Base-by-base conservation (phyloP, 2,113 vertebrate species). In the Sceloporus tristichus region DNA sequence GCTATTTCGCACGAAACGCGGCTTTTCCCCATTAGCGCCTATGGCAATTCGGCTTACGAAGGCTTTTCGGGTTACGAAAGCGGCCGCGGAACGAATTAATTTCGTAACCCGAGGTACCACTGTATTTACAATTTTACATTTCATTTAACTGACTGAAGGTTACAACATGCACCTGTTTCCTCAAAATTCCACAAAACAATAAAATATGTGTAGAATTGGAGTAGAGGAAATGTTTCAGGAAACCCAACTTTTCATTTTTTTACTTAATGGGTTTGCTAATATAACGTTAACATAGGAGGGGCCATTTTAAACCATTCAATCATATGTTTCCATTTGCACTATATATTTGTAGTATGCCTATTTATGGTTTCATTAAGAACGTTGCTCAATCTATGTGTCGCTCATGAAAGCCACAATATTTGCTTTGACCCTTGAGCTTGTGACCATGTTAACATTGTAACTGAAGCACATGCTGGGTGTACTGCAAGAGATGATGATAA, bases 221-320 rank as follows among this genome's bases (percentile, higher is more conserved):
- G 29, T 84, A 78, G 82, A 87, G 76, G 2, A 84, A 85, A 66
- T 74, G 0, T 70, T 14, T 19, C 0, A 0, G 65, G 90, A 90
- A 29, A 29, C 21, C 42, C 6, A 6, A 4, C 13, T 14, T 59
- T 62, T 16, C 16, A 81, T 65, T 27, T 0, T 0, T 88, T 88
- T 91, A 78, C 48, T 85, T 79, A 65, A 77, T 14, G 83, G 21
- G 38, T 85, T 77, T 77, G 71, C 59, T 79, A 62, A 56, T 59
- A 19, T 13, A 27, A 11, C 16, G 54, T 59, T 18, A 38, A 34
- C 8, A 38, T 19, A 38, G 38, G 79, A 9, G n/a, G 21, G 54
- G 21, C 5, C 16, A 9, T 34, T 62, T 21, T 80, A 59, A 53
- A 34, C 34, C n/a, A 34, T 19, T 19, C 53, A 48, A 23, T 34